phyloP scores from a whole-genome alignment of 2,888 invertebrate genomes.

The Lycaena phlaeas region DNA sequence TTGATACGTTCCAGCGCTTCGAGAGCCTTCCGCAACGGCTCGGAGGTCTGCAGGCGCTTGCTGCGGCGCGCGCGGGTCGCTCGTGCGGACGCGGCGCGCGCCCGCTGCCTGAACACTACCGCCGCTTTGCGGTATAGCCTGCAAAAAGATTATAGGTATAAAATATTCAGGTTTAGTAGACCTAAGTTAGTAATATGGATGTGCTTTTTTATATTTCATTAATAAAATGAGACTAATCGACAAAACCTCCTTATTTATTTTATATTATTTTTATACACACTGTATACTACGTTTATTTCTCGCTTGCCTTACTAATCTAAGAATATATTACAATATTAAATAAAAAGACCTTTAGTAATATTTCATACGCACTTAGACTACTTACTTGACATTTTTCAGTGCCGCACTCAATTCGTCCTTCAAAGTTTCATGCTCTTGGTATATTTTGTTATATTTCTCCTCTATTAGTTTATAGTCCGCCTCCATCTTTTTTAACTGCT shows the following conservation, averaged over 20 bases:
- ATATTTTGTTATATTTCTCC: conserved; percentile 39
- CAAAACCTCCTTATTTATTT: too few species aligned
- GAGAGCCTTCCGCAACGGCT: conserved; percentile 43
- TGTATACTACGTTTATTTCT: too few species aligned
- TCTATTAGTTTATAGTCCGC: conserved; percentile 53
- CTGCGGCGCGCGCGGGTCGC: conserved; percentile 34
- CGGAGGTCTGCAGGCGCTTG: conserved; percentile 21
- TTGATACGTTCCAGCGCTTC: conserved; percentile 51
- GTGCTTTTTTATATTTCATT: too few species aligned
- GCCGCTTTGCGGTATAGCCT: conserved; percentile 58
- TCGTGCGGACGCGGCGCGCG: conserved; percentile 39
- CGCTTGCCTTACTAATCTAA: too few species aligned
- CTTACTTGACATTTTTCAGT: conserved; percentile 71
- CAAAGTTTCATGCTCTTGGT: conserved; percentile 37
- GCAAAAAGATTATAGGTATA: background rate
- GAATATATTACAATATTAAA: too few species aligned
- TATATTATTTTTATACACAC: too few species aligned
- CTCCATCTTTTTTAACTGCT: conserved; percentile 65
- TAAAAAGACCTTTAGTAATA: too few species aligned
- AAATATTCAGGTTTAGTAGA: too few species aligned
- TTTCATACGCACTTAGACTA: too few species aligned
- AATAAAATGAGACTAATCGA: too few species aligned
- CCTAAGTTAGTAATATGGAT: too few species aligned
- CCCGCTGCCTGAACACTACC: conserved; percentile 51
- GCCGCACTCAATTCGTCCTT: conserved; percentile 66